phyloP scores from a whole-genome alignment of 2,113 vertebrate species.

The Felis catus region F.catus_Fca126_mat1.0 CM031413.1:89062501-89063000 shows the following conservation, averaged over 20 bases:
- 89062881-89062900: conserved; percentile 85
- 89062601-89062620: background rate
- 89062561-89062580: background rate
- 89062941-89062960: conserved; percentile 83
- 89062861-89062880: conserved; percentile 81
- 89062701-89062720: background rate
- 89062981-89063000: conserved; percentile 82
- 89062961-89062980: conserved; percentile 84
- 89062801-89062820: conserved; percentile 75
- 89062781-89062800: conserved; percentile 78
- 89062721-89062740: background rate
- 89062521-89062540: background rate
- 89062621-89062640: background rate
- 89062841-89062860: conserved; percentile 88
- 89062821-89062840: conserved; percentile 82
- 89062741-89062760: conserved; percentile 54
- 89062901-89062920: conserved; percentile 83
- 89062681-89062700: background rate
- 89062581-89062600: background rate
- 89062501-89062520: background rate
- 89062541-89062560: background rate
- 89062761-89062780: conserved; percentile 74
- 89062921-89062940: conserved; percentile 83
- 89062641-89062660: background rate
- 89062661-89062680: background rate